Evolutionary conservation across 2,797 vertebrate genomes (phyloP), one percentile per base, ranked within the genome.

Genomic region (Chaenodraco wilsoni): DNA sequence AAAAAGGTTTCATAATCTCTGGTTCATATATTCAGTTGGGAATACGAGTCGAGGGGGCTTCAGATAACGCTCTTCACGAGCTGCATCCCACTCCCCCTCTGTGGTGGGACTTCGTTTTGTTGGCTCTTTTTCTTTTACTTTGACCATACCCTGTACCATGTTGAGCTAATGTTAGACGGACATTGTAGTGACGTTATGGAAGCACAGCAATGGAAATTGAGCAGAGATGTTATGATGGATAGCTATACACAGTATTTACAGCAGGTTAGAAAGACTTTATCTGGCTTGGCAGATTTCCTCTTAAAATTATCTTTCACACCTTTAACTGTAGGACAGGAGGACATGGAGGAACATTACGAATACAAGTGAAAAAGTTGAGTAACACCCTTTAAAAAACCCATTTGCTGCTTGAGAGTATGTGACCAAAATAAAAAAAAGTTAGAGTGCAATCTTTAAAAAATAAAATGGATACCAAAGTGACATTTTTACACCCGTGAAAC

Each of bases 181-280:
- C 69, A 57, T 64, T 46, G 67, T 83, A 37, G 75, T 58, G 83
- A 88, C 40, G 41, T 89, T 80, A 87, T 84, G 83, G 90, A 92
- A 92, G 90, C 88, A 90, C 87, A 84, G 87, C 84, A 82, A 90
- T 81, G 83, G 79, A 89, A 79, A 79, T 13, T 65, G 78, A 72
- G 84, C 78, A 50, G 76, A 72, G 80, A 87, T 74, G 85, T 77
- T 82, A 65, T 49, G 81, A 83, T 81, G 82, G 83, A 83, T 77
- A 88, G 86, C 86, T 92, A 87, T 93, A 89, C 88, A 93, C 86
- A 90, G 76, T 93, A 92, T 94, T 92, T 93, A 94, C 93, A 94
- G 85, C 72, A 49, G 65, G 84, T 75, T 78, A 81, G 69, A 82
- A 79, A 84, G 76, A 86, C 82, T 69, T 74, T 16, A 74, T 88